Base-by-base conservation (phyloP, 2,797 vertebrate genomes). In the Spinus pinus region DNA sequence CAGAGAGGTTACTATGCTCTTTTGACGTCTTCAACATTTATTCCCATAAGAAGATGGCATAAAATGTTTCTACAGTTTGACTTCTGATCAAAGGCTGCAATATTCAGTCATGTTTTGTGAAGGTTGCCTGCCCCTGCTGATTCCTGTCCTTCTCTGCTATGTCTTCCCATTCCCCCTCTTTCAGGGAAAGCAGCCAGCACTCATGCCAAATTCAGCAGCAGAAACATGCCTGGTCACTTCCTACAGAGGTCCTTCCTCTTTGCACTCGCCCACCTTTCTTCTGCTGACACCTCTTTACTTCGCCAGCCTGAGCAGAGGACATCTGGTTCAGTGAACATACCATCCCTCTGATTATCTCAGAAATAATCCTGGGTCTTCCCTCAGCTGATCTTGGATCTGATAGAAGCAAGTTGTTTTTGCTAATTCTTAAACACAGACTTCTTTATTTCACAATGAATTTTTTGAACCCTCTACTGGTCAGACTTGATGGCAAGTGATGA, bases 1-100 rank as follows among this genome's bases (percentile, higher is more conserved):
- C 28, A 70, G 53, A 60, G 75, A 94, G n/a, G 53, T 73, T 81
- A 61, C 61, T 78, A 14, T 56, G 77, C 60, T 86, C 47, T 93
- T 90, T 81, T 90, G 78, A 92, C 80, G 3, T 70, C 86, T 93
- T 79, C 58, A 92, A 23, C 41, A 25, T 86, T 90, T 79, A 88
- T 92, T 93, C 66, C 73, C 62, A 28, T 27, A 70, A 75, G 66
- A 11, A 41, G n/a, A 81, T 70, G 66, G 51, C 77, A 81, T 27
- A 91, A 88, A 89, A 83, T 27, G 3, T 74, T 91, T 85, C 92
- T 90, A 27, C 14, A 60, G 5, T 92, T 84, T 83, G 47, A 83
- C 80, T 88, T 37, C 31, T 61, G 90, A 95, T 94, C 66, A 91
- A 93, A 95, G 90, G 73, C 51, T 86, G 10, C 54, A 84, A 75